phyloP scores from a whole-genome alignment of 2,797 vertebrate species.

The Poeciliopsis presidionis region DNA sequence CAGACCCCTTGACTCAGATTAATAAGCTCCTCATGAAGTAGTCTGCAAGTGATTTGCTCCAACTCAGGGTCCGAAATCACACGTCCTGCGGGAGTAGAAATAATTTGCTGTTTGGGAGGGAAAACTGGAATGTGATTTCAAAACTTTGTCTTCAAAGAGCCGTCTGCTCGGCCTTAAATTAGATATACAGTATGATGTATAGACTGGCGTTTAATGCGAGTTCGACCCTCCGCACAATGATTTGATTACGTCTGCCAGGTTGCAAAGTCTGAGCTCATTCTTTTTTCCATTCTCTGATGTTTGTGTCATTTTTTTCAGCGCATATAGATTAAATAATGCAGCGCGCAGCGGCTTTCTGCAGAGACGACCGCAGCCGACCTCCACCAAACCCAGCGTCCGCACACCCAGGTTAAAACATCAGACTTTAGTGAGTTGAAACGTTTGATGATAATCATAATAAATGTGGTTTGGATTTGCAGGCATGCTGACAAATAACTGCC shows the following conservation, averaged over 20 bases:
- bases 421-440: not conserved
- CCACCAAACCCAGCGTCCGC: slow-evolving; percentile 8
- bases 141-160: slow-evolving; percentile 74
- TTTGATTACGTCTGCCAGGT: slow-evolving; percentile 78
- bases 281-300: slow-evolving; percentile 75
- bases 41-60: slow-evolving; percentile 84
- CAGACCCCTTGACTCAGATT: slow-evolving; percentile 73
- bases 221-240: slow-evolving; percentile 68
- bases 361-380: slow-evolving; percentile 67
- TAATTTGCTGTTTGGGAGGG: slow-evolving; percentile 78
- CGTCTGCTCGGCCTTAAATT: slow-evolving; percentile 73
- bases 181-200: slow-evolving; percentile 79
- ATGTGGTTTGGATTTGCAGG: not conserved
- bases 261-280: slow-evolving; percentile 77
- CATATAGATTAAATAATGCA: slow-evolving; percentile 75
- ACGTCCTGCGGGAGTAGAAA: slow-evolving; percentile 74
- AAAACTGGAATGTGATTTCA: slow-evolving; percentile 80
- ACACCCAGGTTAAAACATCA: not conserved
- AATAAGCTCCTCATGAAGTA: slow-evolving; percentile 76
- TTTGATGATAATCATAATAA: not conserved
- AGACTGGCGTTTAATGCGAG: slow-evolving; percentile 73
- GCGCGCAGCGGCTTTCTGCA: slow-evolving; percentile 62
- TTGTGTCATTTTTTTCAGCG: slow-evolving; percentile 71
- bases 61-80: slow-evolving; percentile 78
- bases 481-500: not conserved